phyloP scores from a whole-genome alignment of 1,140 invertebrate species.

The Leguminivora glycinivorella region DNA sequence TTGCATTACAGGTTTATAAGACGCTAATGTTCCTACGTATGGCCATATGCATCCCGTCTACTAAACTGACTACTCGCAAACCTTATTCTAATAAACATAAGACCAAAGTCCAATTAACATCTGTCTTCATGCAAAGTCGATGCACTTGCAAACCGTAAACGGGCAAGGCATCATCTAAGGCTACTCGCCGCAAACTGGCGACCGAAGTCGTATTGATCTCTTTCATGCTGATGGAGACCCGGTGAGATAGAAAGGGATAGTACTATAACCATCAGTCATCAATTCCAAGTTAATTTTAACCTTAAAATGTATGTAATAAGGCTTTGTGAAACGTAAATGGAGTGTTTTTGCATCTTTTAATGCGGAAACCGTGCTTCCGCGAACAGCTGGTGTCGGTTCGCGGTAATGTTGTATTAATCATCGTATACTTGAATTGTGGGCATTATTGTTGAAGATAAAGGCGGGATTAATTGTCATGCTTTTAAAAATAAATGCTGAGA shows the following conservation, averaged over 20 bases:
- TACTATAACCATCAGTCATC: no score
- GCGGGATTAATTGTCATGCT: not conserved
- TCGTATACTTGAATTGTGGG: slow-evolving; percentile 4
- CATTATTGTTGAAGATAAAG: not conserved
- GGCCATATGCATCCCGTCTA: not conserved
- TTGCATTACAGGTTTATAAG: not conserved
- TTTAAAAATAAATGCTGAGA: not conserved
- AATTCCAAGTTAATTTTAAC: no score
- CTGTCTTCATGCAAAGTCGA: not conserved
- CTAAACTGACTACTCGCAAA: not conserved
- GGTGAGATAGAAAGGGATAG: no score
- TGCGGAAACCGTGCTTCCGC: not conserved
- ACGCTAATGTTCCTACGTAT: not conserved
- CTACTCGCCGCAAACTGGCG: no score
- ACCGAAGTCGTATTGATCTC: no score
- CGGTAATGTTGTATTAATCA: slow-evolving; percentile 6
- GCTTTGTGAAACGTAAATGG: not conserved
- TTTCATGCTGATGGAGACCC: no score
- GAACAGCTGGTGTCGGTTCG: not conserved
- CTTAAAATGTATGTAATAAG: not conserved
- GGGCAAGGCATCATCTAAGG: not conserved
- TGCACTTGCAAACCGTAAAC: not conserved
- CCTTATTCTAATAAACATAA: not conserved
- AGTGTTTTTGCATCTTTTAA: not conserved
- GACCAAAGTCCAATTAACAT: not conserved